Evolutionary conservation across 2,888 invertebrate species (phyloP).

Genomic region (Anoncus sp.): DNA sequence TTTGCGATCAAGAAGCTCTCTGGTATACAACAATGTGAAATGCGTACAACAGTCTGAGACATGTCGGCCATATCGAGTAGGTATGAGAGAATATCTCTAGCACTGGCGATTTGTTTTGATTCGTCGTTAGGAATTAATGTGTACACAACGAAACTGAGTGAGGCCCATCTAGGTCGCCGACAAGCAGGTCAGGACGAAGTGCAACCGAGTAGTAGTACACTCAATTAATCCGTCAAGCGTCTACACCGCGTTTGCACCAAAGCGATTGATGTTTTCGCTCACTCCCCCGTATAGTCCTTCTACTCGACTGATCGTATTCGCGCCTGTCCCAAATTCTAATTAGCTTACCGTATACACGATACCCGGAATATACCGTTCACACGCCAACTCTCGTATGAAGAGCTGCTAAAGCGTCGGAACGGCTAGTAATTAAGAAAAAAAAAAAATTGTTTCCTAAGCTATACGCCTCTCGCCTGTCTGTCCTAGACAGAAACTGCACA

Average conservation of each 20-base stretch:
- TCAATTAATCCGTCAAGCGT: conserved; percentile 41
- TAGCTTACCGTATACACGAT: conserved; percentile 18
- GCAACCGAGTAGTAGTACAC: conserved; percentile 24
- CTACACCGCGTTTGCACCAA: conserved; percentile 27
- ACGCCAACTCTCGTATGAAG: background rate
- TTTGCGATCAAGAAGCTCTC: no score
- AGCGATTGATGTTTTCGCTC: conserved; percentile 19
- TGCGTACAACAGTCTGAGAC: background rate
- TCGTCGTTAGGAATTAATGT: background rate
- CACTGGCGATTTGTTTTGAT: conserved; percentile 7
- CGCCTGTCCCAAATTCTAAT: conserved; percentile 25
- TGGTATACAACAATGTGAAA: no score
- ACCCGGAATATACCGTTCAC: conserved; percentile 11
- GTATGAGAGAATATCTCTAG: background rate
- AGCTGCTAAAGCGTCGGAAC: no score
- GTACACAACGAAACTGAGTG: background rate
- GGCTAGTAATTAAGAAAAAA: no score
- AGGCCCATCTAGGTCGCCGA: conserved; percentile 11
- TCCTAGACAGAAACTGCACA: background rate
- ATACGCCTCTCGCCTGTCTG: no score
- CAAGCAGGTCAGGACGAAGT: background rate
- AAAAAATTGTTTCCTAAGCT: no score
- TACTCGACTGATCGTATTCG: background rate
- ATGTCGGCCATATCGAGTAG: conserved; percentile 14
- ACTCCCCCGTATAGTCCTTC: no score